Evolutionary conservation across 2,888 invertebrate genomes (phyloP).

Genomic region (Erebia epiphron): DNA sequence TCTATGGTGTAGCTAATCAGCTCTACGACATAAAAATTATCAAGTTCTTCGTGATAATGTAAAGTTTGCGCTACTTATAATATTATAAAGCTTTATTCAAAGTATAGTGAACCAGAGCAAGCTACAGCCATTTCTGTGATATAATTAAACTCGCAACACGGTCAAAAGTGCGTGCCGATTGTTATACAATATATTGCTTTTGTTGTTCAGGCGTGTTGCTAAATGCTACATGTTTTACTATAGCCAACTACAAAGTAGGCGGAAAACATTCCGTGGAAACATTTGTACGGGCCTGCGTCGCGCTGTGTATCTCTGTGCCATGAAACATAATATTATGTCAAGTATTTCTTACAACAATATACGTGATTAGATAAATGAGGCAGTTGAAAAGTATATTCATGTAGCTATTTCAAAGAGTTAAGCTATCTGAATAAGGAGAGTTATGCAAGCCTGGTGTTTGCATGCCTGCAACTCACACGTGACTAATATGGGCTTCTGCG

Average conservation of each 20-base stretch:
- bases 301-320: too few relatives aligned
- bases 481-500: neutral
- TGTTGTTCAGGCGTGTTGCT: neutral
- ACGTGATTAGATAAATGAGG: neutral
- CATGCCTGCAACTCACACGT: neutral
- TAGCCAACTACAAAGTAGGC: neutral
- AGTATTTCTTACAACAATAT: too few relatives aligned
- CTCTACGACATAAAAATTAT: too few relatives aligned
- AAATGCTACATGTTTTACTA: neutral
- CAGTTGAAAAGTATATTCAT: neutral
- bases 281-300: neutral
- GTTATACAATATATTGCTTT: neutral
- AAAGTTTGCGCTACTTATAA: neutral
- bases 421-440: neutral
- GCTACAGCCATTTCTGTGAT: neutral
- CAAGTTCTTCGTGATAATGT: too few relatives aligned
- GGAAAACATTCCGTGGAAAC: neutral
- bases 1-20: too few relatives aligned
- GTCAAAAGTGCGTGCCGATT: neutral
- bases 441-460: neutral
- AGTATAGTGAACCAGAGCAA: neutral
- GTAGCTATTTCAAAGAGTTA: neutral
- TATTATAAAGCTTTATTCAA: neutral
- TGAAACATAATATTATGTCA: too few relatives aligned
- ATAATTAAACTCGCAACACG: conserved; percentile 1